Base-by-base conservation (phyloP, 1,140 invertebrate genomes). In the Drosophila ogumai region DNA sequence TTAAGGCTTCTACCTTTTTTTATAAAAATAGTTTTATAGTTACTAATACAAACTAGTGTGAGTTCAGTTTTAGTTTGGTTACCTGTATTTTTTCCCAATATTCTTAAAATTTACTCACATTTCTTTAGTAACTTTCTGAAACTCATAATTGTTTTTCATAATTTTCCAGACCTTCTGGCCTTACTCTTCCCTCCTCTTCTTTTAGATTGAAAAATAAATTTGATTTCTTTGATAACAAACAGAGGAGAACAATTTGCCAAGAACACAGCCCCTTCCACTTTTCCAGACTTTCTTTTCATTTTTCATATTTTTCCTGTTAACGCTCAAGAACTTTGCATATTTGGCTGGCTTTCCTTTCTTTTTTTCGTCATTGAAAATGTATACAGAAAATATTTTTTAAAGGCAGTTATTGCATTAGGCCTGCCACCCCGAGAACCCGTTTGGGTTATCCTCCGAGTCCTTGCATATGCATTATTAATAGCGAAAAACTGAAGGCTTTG, bases 381-480 rank as follows among this genome's bases (percentile, higher is more conserved):
- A 76, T 88, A 80, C 64, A 80, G 56, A 80, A 77, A 82, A 84
- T 74, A 67, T 67, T 76, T 76, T 75, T 75, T 76, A 63, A 77
- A 80, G 65, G 67, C 67, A 59, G 59, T 88, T 87, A 87, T 87
- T 87, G 82, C 79, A 88, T 88, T 88, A 88, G 47, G 60, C 63
- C 65, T 40, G 60, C 43, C 28, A 72, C 65, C 68, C 64, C 28
- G 19, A 32, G 59, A 68, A 69, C 68, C 66, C 44, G 36, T 72
- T 72, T 54, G 52, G 67, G 66, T 72, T 72, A 59, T 72, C 52
- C 17, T 22, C 31, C n/a, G 44, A 40, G 50, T 64, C 71, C 59
- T 50, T 85, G 85, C 77, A 90, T 86, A 90, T 90, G 85, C 85
- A 90, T 90, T 90, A 90, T 90, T 90, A 90, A 90, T 85, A 67